These are phyloP conservation scores for Coregonus sp. DNA, from an alignment of 2,797 vertebrate species.

Conservation along the genomic window DNA sequence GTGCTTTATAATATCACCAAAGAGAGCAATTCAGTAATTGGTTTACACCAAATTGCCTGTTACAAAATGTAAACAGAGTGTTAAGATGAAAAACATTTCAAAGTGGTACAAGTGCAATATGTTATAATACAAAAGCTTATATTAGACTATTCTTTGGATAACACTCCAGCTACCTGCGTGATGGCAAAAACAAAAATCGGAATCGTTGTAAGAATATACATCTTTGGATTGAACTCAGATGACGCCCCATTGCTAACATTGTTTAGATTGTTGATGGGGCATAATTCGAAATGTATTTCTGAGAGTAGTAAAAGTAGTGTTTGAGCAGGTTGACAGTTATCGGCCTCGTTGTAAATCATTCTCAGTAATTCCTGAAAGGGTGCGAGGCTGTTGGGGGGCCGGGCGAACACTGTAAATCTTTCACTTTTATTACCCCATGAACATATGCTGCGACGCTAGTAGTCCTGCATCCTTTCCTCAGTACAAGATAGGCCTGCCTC, in stretches of 20 bases:
- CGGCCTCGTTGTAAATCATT: constrained; percentile 95
- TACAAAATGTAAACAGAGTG: constrained; percentile 1
- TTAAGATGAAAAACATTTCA: constrained; percentile 8
- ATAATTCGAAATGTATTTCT: constrained; percentile 59
- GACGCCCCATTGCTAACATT: constrained; percentile 5
- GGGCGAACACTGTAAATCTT: constrained; percentile 99
- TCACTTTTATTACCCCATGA: constrained; percentile 99
- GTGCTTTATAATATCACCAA: constrained; percentile 49
- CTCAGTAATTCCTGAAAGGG: constrained; percentile 98
- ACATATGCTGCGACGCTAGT: constrained; percentile 94
- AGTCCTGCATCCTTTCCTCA: constrained; percentile 85
- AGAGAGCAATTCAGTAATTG: constrained; percentile 32
- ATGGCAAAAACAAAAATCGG: neutral
- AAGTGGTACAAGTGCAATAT: constrained; percentile 2
- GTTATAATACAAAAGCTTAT: neutral
- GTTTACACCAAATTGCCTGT: constrained; percentile 15
- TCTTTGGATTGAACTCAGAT: neutral
- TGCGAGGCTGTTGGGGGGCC: constrained; percentile 93
- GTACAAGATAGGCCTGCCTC: constrained; percentile 76
- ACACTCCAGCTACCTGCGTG: neutral
- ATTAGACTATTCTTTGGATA: neutral
- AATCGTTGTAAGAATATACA: neutral
- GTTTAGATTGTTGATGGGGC: constrained; percentile 42
- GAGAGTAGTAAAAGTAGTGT: constrained; percentile 60
- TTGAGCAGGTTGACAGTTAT: constrained; percentile 72